phyloP scores from a whole-genome alignment of 2,797 vertebrate genomes.

The Falco biarmicus region DNA sequence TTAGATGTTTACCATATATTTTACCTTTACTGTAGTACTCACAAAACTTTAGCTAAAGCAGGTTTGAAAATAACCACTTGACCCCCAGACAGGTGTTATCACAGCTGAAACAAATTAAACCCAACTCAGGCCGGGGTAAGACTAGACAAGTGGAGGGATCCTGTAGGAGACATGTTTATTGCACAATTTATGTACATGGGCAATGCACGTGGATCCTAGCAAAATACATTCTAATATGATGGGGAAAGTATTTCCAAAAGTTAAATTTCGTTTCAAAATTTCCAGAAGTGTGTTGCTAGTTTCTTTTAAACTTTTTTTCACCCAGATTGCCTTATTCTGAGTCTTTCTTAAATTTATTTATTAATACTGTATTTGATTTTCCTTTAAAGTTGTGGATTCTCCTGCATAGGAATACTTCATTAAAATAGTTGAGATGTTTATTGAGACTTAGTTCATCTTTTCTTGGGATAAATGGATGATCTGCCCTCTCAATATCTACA shows the following conservation, averaged over 20 bases:
- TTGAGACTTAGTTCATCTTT: background rate
- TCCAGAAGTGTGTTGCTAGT: background rate
- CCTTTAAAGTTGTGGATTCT: background rate
- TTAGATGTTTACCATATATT: background rate
- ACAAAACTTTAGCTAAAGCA: background rate
- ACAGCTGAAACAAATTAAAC: background rate
- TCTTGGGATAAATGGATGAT: background rate
- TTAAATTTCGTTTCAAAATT: background rate
- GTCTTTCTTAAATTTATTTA: background rate
- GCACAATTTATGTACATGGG: background rate
- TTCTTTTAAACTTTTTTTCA: background rate
- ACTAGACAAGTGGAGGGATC: background rate
- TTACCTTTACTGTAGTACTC: background rate
- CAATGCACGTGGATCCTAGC: background rate
- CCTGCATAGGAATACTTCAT: background rate
- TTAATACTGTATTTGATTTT: background rate
- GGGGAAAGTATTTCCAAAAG: background rate
- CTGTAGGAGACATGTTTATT: background rate
- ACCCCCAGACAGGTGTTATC: background rate
- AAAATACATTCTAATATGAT: background rate
- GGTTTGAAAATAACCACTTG: background rate
- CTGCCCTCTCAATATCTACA: background rate
- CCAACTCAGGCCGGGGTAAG: background rate
- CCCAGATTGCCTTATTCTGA: background rate
- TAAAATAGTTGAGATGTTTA: background rate